Evolutionary conservation across 2,888 invertebrate species (phyloP).

Genomic region (Fragum whitleyi): DNA sequence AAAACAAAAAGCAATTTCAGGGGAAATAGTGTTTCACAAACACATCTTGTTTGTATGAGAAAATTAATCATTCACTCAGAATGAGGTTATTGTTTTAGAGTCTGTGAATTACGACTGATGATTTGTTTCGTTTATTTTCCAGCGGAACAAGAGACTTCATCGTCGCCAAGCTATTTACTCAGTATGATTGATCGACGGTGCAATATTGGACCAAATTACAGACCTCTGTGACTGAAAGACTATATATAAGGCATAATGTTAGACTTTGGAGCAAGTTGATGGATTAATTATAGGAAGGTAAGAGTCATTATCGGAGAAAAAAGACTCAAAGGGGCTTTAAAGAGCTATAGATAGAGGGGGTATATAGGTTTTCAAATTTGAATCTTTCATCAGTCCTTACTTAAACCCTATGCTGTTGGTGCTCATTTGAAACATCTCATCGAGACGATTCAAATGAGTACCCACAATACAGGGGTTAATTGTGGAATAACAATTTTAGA

Average conservation of each 20-base stretch:
- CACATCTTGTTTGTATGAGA: too few species aligned
- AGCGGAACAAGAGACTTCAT: not conserved
- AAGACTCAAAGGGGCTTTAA: too few species aligned
- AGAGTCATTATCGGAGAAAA: not conserved
- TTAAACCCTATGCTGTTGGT: conserved; percentile 12
- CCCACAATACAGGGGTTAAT: not conserved
- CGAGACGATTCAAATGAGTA: conserved; percentile 4
- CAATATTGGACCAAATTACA: not conserved
- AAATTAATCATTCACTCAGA: too few species aligned
- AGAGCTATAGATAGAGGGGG: too few species aligned
- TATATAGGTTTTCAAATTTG: too few species aligned
- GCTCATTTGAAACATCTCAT: conserved; percentile 15
- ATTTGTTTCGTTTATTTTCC: not conserved
- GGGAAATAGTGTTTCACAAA: too few species aligned
- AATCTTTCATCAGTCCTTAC: not conserved
- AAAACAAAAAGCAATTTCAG: too few species aligned
- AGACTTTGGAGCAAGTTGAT: not conserved
- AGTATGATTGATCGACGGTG: not conserved
- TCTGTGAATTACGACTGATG: too few species aligned
- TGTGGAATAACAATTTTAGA: too few species aligned
- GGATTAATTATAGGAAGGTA: not conserved
- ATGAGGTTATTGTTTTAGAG: too few species aligned
- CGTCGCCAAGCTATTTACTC: not conserved
- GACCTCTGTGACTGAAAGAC: not conserved
- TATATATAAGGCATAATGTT: not conserved